Conservation (phyloP, 2,888 invertebrate genomes). For the Empis stercorea region DNA sequence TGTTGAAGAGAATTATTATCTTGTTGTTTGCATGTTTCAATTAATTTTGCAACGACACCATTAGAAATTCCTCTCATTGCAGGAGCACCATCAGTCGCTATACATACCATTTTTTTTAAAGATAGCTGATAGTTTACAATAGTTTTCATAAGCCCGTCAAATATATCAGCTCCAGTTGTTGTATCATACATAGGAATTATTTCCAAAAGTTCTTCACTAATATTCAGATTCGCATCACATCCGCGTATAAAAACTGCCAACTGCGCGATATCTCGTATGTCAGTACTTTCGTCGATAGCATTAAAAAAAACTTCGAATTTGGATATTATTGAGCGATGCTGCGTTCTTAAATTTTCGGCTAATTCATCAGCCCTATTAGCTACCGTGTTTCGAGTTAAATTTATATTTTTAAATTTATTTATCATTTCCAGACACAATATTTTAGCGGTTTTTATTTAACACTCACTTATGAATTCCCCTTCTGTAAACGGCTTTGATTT, state of each 20-base stretch:
- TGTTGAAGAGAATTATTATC: background rate
- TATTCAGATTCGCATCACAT: background rate
- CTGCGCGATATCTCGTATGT: background rate
- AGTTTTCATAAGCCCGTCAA: background rate
- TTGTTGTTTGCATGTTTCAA: background rate
- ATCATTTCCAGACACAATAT: background rate
- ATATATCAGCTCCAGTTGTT: conserved; percentile 1
- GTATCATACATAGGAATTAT: background rate
- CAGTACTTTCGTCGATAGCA: background rate
- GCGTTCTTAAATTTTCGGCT: background rate
- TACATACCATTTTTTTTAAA: background rate
- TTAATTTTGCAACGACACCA: background rate
- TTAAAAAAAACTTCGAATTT: background rate
- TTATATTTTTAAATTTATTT: background rate
- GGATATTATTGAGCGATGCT: background rate
- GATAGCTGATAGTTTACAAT: background rate
- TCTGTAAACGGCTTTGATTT: background rate
- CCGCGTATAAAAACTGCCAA: background rate
- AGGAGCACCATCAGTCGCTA: background rate
- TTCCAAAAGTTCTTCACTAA: conserved; percentile 1
- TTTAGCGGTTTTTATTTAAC: background rate
- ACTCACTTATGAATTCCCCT: background rate
- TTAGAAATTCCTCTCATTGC: background rate
- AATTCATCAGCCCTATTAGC: background rate
- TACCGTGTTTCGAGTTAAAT: background rate